Evolutionary conservation across 2,888 invertebrate species (phyloP), one percentile per base, ranked within the genome.

Genomic region (Leucoptera coffeella): DNA sequence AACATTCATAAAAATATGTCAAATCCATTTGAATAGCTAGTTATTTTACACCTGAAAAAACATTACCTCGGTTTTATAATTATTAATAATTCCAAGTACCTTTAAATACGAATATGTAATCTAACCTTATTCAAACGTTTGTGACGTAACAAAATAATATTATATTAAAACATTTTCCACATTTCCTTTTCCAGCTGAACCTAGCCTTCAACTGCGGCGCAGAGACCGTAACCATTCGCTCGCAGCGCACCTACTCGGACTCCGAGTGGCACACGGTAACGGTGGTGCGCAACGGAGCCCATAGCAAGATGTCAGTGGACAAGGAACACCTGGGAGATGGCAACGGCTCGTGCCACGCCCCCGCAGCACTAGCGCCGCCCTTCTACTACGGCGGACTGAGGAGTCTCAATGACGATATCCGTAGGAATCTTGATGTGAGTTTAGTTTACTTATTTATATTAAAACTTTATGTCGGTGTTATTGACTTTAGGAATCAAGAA

Each of bases 371-470:
- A 2, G 55, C 62, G 8, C 61, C 80, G 19, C 91, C 91, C 0
- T 81, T 82, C 44, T 91, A 79, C 50, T 73, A 92, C 26, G 94
- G 95, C 12, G 93, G 93, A 0, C 50, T 91, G n/a, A 34, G 44
- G 17, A 44, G 55, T 14, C 28, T 53, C 15, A 58, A 73, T 9
- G 65, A 74, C 2, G 50, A 31, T 2, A 41, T 48, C 5, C 36
- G 34, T 1, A 27, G 29, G 4, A 50, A 59, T 20, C 39, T 62
- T 4, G 7, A 26, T 20, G 26, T 26, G 23, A 23, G 23, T 6
- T 5, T 23, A 12, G 6, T 11, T n/a, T n/a, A n/a, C n/a, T n/a
- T n/a, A n/a, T n/a, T n/a, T n/a, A n/a, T n/a, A n/a, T n/a, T n/a
- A n/a, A n/a, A n/a, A n/a, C n/a, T n/a, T n/a, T n/a, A n/a, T n/a